phyloP scores from a whole-genome alignment of 2,797 vertebrate genomes.

The Enteromius viviparus region DNA sequence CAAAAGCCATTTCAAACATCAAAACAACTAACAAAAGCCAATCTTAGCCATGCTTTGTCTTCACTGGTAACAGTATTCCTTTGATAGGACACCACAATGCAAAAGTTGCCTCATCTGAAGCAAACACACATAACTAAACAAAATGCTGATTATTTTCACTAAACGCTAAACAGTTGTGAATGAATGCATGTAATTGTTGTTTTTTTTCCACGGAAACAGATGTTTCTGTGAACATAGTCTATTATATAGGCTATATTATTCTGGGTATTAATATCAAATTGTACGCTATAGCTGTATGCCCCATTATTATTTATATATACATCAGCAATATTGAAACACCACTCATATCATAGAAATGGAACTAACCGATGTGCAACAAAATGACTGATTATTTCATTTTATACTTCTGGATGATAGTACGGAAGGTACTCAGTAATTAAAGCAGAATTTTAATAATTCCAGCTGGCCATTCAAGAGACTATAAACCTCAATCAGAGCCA shows the following conservation, averaged over 20 bases:
- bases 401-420: not conserved
- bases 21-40: conserved; percentile 42
- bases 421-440: not conserved
- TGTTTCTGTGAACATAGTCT: not conserved
- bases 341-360: not conserved
- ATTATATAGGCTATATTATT: not conserved
- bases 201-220: not conserved
- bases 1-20: conserved; percentile 45
- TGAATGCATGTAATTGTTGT: not conserved
- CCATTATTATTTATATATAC: not conserved
- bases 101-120: not conserved
- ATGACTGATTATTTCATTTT: not conserved
- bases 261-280: not conserved
- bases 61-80: conserved; percentile 22
- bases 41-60: conserved; percentile 15
- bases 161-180: not conserved
- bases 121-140: not conserved
- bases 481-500: conserved; percentile 23
- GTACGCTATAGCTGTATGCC: not conserved
- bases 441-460: conserved; percentile 40
- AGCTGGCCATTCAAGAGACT: conserved; percentile 23
- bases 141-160: not conserved
- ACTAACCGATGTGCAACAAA: not conserved
- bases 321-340: not conserved
- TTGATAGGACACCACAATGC: conserved; percentile 14